Conservation (phyloP, 2,113 vertebrate species). For the Scalopus aquaticus region DNA sequence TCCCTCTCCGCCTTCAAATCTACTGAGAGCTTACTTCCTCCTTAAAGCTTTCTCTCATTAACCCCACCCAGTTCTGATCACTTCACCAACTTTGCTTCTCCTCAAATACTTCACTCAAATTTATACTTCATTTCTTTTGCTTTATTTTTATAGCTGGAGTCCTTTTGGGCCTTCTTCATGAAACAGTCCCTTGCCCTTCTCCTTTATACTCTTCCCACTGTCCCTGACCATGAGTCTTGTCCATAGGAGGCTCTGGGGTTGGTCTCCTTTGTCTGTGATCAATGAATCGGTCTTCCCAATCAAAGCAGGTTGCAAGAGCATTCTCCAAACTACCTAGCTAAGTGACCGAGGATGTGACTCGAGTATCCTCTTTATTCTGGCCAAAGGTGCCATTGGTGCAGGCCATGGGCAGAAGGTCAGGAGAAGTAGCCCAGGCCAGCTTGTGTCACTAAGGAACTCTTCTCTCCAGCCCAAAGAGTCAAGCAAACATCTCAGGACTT, state of each 20-base stretch:
- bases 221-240: neutral
- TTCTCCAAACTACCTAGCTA: neutral
- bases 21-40: constrained; percentile 75
- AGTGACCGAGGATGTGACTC: neutral
- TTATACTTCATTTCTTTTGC: neutral
- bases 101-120: neutral
- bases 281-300: neutral
- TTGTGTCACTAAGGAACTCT: neutral
- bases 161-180: neutral
- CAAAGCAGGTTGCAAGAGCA: neutral
- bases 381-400: neutral
- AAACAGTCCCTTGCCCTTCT: neutral
- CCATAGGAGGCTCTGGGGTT: neutral
- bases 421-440: neutral
- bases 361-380: neutral
- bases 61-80: constrained; percentile 72
- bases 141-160: neutral
- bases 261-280: neutral
- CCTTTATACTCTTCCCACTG: neutral
- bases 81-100: constrained; percentile 52
- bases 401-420: neutral
- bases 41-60: constrained; percentile 64
- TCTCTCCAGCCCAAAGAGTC: neutral
- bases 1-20: constrained; percentile 68
- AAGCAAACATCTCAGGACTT: neutral